Evolutionary conservation across 2,113 vertebrate species (phyloP).

Genomic region (Athene noctua): DNA sequence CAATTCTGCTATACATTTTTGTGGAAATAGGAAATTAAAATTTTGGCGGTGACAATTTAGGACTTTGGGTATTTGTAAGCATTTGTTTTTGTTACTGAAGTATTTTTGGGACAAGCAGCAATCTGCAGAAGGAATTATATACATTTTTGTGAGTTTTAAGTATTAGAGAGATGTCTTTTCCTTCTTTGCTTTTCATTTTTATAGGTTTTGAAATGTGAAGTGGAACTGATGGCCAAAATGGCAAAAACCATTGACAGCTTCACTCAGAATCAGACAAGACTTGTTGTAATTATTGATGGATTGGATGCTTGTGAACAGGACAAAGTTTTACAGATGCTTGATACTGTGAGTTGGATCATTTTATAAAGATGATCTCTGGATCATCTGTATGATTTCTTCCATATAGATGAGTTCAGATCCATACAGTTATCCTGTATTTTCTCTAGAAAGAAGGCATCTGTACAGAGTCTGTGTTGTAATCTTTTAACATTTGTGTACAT

Average conservation of each 20-base stretch:
- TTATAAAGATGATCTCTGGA: background rate
- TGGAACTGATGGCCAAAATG: constrained; percentile 98
- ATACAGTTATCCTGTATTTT: background rate
- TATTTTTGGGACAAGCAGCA: background rate
- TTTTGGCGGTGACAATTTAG: background rate
- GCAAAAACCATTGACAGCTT: constrained; percentile 97
- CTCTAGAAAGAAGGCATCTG: background rate
- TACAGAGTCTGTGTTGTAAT: background rate
- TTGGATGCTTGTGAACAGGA: constrained; percentile 97
- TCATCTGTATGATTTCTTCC: background rate
- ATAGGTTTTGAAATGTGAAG: constrained; percentile 96
- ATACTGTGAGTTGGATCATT: constrained; percentile 81
- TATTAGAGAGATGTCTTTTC: background rate
- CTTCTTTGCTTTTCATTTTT: background rate
- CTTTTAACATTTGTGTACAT: background rate
- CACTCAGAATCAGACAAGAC: constrained; percentile 96
- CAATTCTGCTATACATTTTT: background rate
- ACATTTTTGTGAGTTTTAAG: background rate
- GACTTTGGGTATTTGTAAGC: background rate
- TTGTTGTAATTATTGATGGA: constrained; percentile 96
- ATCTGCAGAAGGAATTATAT: background rate
- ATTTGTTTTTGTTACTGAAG: background rate
- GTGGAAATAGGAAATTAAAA: background rate
- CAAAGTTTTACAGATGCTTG: constrained; percentile 97
- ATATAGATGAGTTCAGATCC: background rate